phyloP scores from a whole-genome alignment of 2,113 vertebrate species.

The Prolemur simus region DNA sequence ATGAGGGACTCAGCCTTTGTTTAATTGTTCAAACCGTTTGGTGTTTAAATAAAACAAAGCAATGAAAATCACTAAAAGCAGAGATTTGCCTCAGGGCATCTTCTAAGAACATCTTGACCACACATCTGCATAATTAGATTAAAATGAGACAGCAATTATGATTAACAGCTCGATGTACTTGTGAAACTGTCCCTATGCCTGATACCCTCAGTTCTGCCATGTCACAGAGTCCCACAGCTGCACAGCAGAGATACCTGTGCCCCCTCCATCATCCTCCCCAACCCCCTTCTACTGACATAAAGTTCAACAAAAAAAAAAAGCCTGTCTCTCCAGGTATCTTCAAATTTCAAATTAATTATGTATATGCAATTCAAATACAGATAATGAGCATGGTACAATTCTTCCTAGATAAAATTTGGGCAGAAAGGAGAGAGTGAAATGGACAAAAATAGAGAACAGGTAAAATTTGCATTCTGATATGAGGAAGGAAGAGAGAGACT shows the following conservation, averaged over 20 bases:
- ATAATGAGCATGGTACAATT: not conserved
- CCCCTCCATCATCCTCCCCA: no score
- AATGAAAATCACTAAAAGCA: not conserved
- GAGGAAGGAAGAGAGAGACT: not conserved
- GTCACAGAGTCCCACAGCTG: not conserved
- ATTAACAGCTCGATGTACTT: not conserved
- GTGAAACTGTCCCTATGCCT: not conserved
- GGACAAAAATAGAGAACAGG: not conserved
- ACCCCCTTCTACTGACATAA: not conserved
- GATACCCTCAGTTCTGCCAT: rapidly evolving
- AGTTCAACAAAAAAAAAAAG: not conserved
- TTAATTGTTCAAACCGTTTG: not conserved
- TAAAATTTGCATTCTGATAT: not conserved
- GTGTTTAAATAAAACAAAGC: not conserved
- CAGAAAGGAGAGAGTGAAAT: not conserved
- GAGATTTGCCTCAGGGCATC: not conserved
- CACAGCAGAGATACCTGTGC: not conserved
- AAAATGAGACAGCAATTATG: not conserved
- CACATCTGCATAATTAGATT: not conserved
- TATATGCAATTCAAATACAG: not conserved
- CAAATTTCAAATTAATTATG: not conserved
- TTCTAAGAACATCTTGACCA: not conserved
- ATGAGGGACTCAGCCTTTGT: not conserved
- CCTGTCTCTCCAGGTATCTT: not conserved
- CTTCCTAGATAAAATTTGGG: not conserved